phyloP scores from a whole-genome alignment of 2,888 invertebrate species.

The Coelopa pilipes region DNA sequence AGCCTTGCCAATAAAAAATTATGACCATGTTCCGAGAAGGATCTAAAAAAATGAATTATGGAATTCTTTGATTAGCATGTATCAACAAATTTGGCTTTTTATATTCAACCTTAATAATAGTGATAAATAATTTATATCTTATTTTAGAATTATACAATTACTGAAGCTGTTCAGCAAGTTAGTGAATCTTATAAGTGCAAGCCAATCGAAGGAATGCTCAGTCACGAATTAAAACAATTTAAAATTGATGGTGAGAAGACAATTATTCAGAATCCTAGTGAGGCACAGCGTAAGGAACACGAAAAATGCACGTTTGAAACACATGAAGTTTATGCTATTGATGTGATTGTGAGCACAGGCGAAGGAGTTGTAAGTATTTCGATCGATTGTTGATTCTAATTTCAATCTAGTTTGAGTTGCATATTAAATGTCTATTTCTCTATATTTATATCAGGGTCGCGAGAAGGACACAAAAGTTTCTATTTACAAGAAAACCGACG shows the following conservation, averaged over 20 bases:
- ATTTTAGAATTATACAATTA: slow-evolving; percentile 84
- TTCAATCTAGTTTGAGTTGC: too few species aligned
- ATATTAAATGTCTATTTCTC: background rate
- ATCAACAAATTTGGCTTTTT: background rate
- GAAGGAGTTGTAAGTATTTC: slow-evolving; percentile 82
- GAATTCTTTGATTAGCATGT: slow-evolving; percentile 6
- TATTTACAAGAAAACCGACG: slow-evolving; percentile 98
- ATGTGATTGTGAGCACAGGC: slow-evolving; percentile 96
- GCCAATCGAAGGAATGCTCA: slow-evolving; percentile 96
- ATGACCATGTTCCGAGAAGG: background rate
- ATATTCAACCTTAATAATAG: background rate
- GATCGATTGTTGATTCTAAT: too few species aligned
- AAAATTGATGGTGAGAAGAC: slow-evolving; percentile 98
- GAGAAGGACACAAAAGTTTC: slow-evolving; percentile 96
- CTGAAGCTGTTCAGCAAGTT: slow-evolving; percentile 92
- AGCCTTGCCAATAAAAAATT: background rate
- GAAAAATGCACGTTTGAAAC: slow-evolving; percentile 96
- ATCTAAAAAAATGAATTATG: background rate
- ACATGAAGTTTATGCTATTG: slow-evolving; percentile 98
- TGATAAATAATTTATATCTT: background rate
- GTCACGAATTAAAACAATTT: slow-evolving; percentile 95
- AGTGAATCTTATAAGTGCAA: slow-evolving; percentile 95
- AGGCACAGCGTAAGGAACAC: slow-evolving; percentile 95
- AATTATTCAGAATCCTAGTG: slow-evolving; percentile 96
- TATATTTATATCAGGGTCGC: slow-evolving; percentile 73